These are phyloP conservation scores for Xiphophorus couchianus DNA, from an alignment of 2,113 vertebrate genomes.

Conservation along the genomic window DNA sequence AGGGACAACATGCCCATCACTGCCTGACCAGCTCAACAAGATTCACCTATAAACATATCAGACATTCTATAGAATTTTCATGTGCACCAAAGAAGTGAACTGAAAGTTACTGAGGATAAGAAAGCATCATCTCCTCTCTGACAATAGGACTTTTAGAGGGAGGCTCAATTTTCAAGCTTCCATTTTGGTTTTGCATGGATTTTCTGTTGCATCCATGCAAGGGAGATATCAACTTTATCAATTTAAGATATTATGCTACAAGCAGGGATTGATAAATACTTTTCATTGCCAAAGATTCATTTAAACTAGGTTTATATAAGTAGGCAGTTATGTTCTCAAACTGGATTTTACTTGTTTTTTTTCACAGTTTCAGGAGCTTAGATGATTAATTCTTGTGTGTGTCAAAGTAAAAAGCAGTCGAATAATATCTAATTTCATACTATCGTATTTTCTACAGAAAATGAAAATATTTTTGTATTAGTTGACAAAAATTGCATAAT, in stretches of 20 bases:
- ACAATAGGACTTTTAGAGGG: conserved; percentile 12
- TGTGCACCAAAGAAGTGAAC: not conserved
- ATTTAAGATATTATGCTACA: conserved; percentile 12
- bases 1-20: conserved; percentile 93
- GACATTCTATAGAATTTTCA: conserved; percentile 24
- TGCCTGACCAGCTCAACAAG: conserved; percentile 72
- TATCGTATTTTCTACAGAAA: conserved; percentile 26
- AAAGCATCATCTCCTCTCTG: not conserved
- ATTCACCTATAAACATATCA: conserved; percentile 15
- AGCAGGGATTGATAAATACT: not conserved
- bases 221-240: not conserved
- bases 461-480: conserved; percentile 15
- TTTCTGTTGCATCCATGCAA: conserved; percentile 2
- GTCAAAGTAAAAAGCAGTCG: not conserved
- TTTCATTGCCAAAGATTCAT: not conserved
- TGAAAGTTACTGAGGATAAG: not conserved
- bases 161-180: not conserved
- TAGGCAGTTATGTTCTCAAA: conserved; percentile 31
- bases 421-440: not conserved
- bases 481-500: conserved; percentile 21
- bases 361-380: not conserved
- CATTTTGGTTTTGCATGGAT: not conserved
- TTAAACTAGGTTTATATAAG: conserved; percentile 2
- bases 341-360: conserved; percentile 17
- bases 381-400: conserved; percentile 3